Conservation (phyloP, 2,797 vertebrate genomes). For the Phoxinus dragarum region DNA sequence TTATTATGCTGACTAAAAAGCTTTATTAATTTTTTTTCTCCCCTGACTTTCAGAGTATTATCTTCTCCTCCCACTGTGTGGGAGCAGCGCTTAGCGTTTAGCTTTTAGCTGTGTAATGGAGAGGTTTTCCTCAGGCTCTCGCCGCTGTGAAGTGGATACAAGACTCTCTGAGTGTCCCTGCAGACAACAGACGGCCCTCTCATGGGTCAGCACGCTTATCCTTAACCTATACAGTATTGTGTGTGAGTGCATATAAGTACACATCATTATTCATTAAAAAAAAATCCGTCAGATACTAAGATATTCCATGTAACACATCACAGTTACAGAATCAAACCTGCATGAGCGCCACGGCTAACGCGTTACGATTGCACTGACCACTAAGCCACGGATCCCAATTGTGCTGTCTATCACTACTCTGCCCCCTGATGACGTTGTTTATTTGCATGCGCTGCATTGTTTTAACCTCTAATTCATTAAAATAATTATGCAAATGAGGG, state of each 20-base stretch:
- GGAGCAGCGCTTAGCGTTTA: slow-evolving; percentile 64
- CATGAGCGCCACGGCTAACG: background rate
- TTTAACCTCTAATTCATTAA: slow-evolving; percentile 26
- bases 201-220: slow-evolving; percentile 27
- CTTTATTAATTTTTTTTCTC: slow-evolving; percentile 80
- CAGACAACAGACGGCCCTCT: slow-evolving; percentile 67
- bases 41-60: slow-evolving; percentile 74
- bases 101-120: slow-evolving; percentile 74
- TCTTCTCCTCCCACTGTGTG: slow-evolving; percentile 79
- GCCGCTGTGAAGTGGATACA: slow-evolving; percentile 66
- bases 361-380: background rate
- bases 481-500: slow-evolving; percentile 28
- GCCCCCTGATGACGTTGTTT: background rate
- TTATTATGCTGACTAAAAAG: slow-evolving; percentile 83
- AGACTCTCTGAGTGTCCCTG: slow-evolving; percentile 75
- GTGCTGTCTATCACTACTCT: slow-evolving; percentile 1
- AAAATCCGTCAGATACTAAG: background rate
- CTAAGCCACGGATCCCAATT: background rate
- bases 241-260: background rate
- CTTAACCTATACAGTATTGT: slow-evolving; percentile 13
- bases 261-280: background rate
- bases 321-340: background rate
- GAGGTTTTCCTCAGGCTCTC: slow-evolving; percentile 75
- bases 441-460: slow-evolving; percentile 30
- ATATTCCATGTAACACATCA: background rate